A percentile compares a stretch with the other conserved stretches of the same genome.
Evolutionary conservation across 2,797 vertebrate species (phyloP).

Genomic region (Aselliscus stoliczkanus): DNA sequence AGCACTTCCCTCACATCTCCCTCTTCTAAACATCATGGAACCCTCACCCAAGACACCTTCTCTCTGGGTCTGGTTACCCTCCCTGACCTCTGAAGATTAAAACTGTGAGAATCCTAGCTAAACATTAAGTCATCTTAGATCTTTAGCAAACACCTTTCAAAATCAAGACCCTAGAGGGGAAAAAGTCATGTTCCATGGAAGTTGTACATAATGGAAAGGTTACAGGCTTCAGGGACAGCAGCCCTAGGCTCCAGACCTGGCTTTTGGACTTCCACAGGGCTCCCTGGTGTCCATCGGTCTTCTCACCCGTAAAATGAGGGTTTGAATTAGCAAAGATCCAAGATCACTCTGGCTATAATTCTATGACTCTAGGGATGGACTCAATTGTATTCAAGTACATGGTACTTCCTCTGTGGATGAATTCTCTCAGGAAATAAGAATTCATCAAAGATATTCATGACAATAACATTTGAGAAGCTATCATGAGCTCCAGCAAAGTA

Average conservation of each 20-base stretch:
- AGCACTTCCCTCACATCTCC: neutral
- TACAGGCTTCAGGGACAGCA: neutral
- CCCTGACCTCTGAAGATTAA: neutral
- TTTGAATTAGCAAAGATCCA: neutral
- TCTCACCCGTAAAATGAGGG: neutral
- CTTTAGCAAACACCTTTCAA: neutral
- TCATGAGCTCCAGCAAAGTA: neutral
- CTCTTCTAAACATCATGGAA: neutral
- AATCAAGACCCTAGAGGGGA: neutral
- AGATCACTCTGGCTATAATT: neutral
- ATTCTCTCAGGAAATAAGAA: conserved; percentile 11
- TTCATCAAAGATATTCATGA: neutral
- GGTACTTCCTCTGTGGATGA: neutral
- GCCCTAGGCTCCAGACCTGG: neutral
- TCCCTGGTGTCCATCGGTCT: neutral
- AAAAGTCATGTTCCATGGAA: neutral
- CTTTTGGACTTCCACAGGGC: neutral
- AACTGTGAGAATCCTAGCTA: neutral
- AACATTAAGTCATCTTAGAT: neutral
- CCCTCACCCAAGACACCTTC: neutral
- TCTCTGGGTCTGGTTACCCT: neutral
- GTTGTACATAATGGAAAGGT: neutral
- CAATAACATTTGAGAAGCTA: neutral
- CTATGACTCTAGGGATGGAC: neutral
- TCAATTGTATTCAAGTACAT: neutral